A percentile compares a stretch with the other conserved stretches of the same genome.
These are phyloP conservation scores for Ophraella communa DNA, from an alignment of 2,888 invertebrate species.

Conservation along the genomic window DNA sequence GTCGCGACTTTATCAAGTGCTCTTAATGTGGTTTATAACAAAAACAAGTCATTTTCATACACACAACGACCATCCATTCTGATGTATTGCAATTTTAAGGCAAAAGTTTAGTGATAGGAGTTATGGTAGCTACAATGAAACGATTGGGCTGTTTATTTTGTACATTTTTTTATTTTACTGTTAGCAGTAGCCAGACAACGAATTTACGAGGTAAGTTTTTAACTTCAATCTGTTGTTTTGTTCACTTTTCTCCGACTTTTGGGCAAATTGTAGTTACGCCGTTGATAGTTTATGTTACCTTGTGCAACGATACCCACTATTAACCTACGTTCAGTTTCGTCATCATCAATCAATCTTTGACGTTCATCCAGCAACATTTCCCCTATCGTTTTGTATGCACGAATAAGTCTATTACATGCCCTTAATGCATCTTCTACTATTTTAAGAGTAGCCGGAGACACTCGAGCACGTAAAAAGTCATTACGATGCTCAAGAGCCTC, in stretches of 20 bases:
- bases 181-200: constrained; percentile 14
- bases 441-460: too few relatives aligned
- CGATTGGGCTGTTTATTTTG: constrained; percentile 19
- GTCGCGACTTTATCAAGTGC: constrained; percentile 1
- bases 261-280: constrained; percentile 1
- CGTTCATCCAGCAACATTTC: too few relatives aligned
- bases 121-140: constrained; percentile 29
- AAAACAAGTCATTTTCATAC: constrained; percentile 7
- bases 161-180: constrained; percentile 21
- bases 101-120: constrained; percentile 20
- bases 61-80: constrained; percentile 14
- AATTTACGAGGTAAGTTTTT: constrained; percentile 14
- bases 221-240: not conserved
- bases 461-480: too few relatives aligned
- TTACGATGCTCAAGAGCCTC: too few relatives aligned
- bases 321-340: too few relatives aligned
- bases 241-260: constrained; percentile 6
- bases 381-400: too few relatives aligned
- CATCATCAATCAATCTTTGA: too few relatives aligned
- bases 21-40: constrained; percentile 19
- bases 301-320: too few relatives aligned
- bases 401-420: too few relatives aligned
- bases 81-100: constrained; percentile 18
- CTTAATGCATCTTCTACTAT: too few relatives aligned
- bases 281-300: not conserved